Conservation (phyloP, 2,888 invertebrate genomes). For the Candidula unifasciata region DNA sequence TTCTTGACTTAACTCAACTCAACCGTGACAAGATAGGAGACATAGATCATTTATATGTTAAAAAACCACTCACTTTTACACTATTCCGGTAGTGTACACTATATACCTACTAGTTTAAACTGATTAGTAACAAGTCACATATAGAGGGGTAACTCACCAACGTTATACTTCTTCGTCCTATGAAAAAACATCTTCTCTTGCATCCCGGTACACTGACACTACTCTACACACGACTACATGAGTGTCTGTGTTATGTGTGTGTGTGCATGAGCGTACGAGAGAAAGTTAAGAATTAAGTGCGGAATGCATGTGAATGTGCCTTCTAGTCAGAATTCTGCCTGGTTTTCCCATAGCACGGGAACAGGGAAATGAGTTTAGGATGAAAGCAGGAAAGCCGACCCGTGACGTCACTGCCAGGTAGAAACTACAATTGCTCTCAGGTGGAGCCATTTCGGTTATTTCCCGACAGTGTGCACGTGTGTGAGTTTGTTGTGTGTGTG, state of each 20-base stretch:
- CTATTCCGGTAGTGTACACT: too few species aligned
- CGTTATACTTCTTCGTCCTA: conserved; percentile 57
- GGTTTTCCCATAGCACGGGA: background rate
- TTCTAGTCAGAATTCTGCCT: background rate
- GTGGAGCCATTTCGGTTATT: background rate
- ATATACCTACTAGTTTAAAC: too few species aligned
- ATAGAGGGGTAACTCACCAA: conserved; percentile 54
- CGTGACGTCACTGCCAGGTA: too few species aligned
- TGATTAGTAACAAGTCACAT: too few species aligned
- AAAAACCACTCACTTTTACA: too few species aligned
- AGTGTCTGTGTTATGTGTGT: background rate
- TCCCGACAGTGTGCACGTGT: background rate
- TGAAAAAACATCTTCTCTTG: conserved; percentile 55
- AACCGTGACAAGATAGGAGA: too few species aligned
- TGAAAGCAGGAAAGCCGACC: background rate
- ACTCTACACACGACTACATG: background rate
- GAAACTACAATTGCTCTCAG: background rate
- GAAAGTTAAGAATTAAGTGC: too few species aligned
- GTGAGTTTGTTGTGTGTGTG: background rate
- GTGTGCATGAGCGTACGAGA: background rate
- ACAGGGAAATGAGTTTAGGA: background rate
- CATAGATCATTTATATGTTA: too few species aligned
- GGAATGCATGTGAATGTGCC: too few species aligned
- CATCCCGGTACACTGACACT: conserved; percentile 5
- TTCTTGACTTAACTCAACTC: too few species aligned